phyloP scores from a whole-genome alignment of 2,888 invertebrate genomes.

The Unio delphinus region DNA sequence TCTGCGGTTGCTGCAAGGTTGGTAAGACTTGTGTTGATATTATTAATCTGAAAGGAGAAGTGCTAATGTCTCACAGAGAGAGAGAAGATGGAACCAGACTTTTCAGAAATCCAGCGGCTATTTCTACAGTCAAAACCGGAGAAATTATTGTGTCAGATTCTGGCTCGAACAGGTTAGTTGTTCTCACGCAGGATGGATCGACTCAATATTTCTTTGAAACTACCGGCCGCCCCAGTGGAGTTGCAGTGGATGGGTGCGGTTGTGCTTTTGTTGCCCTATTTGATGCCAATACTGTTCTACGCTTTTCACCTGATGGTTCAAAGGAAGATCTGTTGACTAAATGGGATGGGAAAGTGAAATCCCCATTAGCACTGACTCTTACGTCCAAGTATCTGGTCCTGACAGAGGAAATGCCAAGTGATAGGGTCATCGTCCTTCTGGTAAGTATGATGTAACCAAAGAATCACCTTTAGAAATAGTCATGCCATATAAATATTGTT shows the following conservation, averaged over 20 bases:
- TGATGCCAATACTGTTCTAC: conserved; percentile 30
- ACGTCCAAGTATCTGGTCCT: conserved; percentile 20
- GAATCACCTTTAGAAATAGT: too few relatives aligned
- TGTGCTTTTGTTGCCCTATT: conserved; percentile 36
- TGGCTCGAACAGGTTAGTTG: conserved; percentile 29
- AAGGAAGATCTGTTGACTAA: conserved; percentile 22
- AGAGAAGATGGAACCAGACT: conserved; percentile 15
- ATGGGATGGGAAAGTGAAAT: conserved; percentile 21
- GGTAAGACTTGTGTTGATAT: conserved; percentile 36
- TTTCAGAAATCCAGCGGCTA: conserved; percentile 38
- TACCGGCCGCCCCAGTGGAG: conserved; percentile 36
- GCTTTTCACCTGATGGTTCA: conserved; percentile 17
- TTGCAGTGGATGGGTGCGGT: conserved; percentile 26
- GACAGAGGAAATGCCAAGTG: conserved; percentile 44
- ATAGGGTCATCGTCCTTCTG: conserved; percentile 32
- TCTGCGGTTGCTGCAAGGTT: conserved; percentile 39
- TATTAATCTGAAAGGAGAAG: conserved; percentile 31
- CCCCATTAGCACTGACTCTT: conserved; percentile 29
- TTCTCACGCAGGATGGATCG: conserved; percentile 27
- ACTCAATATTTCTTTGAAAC: conserved; percentile 29
- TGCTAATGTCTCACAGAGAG: conserved; percentile 28
- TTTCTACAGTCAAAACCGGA: conserved; percentile 28
- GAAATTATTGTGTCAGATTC: conserved; percentile 39
- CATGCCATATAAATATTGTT: too few relatives aligned
- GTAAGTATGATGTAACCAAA: conserved; percentile 10